phyloP scores from a whole-genome alignment of 2,888 invertebrate genomes.

The Plebejus melissa region DNA sequence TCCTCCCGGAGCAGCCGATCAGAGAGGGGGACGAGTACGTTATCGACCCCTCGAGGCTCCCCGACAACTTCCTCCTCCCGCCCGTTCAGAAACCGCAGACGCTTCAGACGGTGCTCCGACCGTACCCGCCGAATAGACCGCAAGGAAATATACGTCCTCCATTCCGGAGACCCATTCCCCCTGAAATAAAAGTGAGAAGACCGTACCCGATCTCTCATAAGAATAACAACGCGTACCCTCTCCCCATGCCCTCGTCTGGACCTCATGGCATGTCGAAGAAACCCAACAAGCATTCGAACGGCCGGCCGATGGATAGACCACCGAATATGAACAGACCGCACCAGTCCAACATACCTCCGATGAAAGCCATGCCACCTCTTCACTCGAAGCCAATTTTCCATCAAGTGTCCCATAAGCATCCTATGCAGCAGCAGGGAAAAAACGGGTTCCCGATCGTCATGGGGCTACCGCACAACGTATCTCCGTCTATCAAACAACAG shows the following conservation, averaged over 20 bases:
- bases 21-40: conserved; percentile 63
- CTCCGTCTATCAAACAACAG: conserved; percentile 50
- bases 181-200: conserved; percentile 69
- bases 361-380: conserved; percentile 56
- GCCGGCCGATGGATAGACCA: conserved; percentile 49
- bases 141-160: conserved; percentile 55
- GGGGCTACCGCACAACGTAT: conserved; percentile 50
- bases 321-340: conserved; percentile 37
- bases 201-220: conserved; percentile 55
- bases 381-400: conserved; percentile 44
- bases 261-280: conserved; percentile 52
- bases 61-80: conserved; percentile 58
- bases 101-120: conserved; percentile 66
- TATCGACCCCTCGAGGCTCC: conserved; percentile 53
- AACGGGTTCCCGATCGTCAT: conserved; percentile 52
- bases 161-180: conserved; percentile 63
- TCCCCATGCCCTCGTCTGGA: conserved; percentile 58
- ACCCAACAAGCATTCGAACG: conserved; percentile 47
- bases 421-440: conserved; percentile 41
- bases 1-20: conserved; percentile 56
- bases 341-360: conserved; percentile 50
- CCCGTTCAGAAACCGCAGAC: conserved; percentile 66
- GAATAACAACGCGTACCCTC: conserved; percentile 53
- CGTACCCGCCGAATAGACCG: conserved; percentile 51
- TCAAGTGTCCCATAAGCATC: conserved; percentile 44